These are phyloP conservation scores for Arenaria interpres DNA, from an alignment of 2,113 vertebrate species.

Conservation along the genomic window DNA sequence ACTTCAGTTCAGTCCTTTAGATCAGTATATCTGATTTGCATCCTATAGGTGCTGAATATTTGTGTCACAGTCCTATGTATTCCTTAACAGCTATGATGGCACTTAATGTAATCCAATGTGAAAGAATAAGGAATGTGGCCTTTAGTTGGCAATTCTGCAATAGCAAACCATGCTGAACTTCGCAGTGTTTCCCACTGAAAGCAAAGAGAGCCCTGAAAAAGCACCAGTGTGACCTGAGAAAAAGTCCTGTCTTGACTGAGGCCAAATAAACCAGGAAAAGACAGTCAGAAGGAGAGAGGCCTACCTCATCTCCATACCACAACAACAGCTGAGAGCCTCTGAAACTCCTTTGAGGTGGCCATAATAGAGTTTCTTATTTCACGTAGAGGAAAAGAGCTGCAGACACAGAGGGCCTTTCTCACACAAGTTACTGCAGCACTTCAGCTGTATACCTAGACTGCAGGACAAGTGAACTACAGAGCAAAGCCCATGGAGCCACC, in stretches of 20 bases:
- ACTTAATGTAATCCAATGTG: neutral
- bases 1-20: neutral
- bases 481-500: neutral
- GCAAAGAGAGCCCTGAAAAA: neutral
- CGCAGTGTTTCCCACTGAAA: neutral
- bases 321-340: neutral
- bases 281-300: neutral
- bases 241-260: neutral
- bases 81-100: neutral
- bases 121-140: neutral
- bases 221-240: neutral
- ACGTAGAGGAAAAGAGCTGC: neutral
- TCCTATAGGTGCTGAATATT: neutral
- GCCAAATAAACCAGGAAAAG: neutral
- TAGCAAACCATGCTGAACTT: neutral
- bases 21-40: neutral
- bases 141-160: neutral
- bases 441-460: neutral
- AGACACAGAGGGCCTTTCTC: neutral
- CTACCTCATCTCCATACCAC: neutral
- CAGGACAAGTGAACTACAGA: neutral
- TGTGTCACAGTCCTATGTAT: neutral
- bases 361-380: neutral
- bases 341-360: neutral
- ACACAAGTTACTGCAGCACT: neutral